A percentile compares a stretch with the other conserved stretches of the same genome.
These are phyloP conservation scores for Leptosomus discolor DNA, from an alignment of 2,113 vertebrate species.

Conservation along the genomic window DNA sequence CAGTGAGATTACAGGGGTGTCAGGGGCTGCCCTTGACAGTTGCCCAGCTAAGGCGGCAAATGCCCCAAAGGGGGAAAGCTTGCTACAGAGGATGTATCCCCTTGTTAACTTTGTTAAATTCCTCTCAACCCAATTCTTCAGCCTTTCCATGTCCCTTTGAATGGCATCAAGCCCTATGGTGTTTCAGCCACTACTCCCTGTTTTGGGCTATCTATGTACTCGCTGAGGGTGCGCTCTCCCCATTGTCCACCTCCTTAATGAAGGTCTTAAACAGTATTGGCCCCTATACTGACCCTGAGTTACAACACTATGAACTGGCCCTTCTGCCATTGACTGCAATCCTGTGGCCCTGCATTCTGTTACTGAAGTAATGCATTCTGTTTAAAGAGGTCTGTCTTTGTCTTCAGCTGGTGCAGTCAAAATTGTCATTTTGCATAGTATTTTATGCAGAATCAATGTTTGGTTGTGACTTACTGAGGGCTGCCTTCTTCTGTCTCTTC, in stretches of 20 bases:
- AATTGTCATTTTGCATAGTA: background rate
- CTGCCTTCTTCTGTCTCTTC: background rate
- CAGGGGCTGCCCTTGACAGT: fast-evolving
- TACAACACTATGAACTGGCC: background rate
- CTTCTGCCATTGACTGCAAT: background rate
- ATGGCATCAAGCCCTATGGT: background rate
- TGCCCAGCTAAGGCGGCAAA: background rate
- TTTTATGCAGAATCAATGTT: background rate
- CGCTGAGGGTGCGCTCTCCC: background rate
- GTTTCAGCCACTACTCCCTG: fast-evolving
- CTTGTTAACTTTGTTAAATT: background rate
- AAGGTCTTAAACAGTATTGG: background rate
- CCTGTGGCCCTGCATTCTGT: background rate
- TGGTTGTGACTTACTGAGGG: background rate
- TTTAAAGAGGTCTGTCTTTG: background rate
- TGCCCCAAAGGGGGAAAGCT: background rate
- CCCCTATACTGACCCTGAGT: background rate
- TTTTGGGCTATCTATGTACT: background rate
- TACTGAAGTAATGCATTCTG: background rate
- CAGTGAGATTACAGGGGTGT: background rate
- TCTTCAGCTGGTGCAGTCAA: background rate
- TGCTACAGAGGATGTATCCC: background rate
- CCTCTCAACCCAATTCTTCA: background rate
- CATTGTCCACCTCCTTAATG: background rate
- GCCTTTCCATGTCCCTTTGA: background rate